Base-by-base conservation (phyloP, 2,113 vertebrate species). In the Laterallus jamaicensis region DNA sequence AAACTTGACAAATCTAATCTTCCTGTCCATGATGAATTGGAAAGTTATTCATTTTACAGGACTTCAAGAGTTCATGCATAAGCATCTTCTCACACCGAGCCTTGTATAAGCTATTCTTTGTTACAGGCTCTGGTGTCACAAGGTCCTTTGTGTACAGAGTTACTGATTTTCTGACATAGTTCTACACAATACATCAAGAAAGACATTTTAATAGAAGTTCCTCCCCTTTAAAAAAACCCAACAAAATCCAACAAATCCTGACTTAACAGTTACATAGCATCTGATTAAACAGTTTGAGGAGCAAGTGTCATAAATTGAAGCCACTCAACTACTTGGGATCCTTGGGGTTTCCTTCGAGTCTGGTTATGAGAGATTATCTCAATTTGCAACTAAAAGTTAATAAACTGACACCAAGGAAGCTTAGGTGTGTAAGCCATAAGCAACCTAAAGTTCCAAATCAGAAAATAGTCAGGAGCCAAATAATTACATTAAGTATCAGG, bases 101-200 rank as follows among this genome's bases (percentile, higher is more conserved):
- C 50, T 60, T 90, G 71, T 83, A 95, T 91, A 88, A 92, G 73
- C 82, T 88, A 59, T 42, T 76, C 89, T 85, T 95, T 96, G 94
- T 95, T 92, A 60, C 52, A 55, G 37, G 35, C 82, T 2, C 78
- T 64, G 71, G 28, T 47, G 42, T 95, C 94, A 96, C 68, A 3
- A 93, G 92, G 89, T 81, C 71, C 64, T 92, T 95, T 90, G 93
- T 92, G 79, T 60, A 90, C 56, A 0, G 13, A 90, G 49, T 69
- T 86, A 66, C 81, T 78, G 74, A 84, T 85, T 73, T 91, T 56
- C 78, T 54, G 39, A 64, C 69, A 67, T 9, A 6, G 52, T 42
- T 81, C 58, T 66, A 81, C 55, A 88, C 37, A 88, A 88, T 67
- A 90, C 91, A 81, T 77, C 78, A 84, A 21, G 2, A 28, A 40